Conservation (phyloP, 1,140 invertebrate genomes). For the Arctopsyche grandis region DNA sequence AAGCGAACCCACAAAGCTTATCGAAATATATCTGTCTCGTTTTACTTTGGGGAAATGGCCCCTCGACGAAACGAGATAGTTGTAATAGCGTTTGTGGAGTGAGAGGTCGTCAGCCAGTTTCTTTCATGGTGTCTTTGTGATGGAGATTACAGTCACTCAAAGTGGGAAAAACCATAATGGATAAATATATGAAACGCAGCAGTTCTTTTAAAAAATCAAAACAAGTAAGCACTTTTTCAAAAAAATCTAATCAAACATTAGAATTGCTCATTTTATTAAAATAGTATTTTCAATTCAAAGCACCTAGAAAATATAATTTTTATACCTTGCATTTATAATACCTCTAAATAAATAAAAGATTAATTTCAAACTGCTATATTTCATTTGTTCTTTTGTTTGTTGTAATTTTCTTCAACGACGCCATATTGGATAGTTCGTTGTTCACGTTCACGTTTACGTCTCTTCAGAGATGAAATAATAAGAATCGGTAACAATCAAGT, state of each 20-base stretch:
- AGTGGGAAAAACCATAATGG: not conserved
- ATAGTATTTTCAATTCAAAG: too few relatives aligned
- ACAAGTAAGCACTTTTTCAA: not conserved
- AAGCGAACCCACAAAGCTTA: conserved; percentile 25
- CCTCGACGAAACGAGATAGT: not conserved
- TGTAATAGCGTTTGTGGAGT: conserved; percentile 47
- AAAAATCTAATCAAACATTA: not conserved
- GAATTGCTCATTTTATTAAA: too few relatives aligned
- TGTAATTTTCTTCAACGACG: too few relatives aligned
- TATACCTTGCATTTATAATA: too few relatives aligned
- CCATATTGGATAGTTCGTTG: too few relatives aligned
- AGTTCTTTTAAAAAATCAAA: not conserved
- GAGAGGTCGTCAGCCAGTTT: conserved; percentile 54
- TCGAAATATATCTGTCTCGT: conserved; percentile 12
- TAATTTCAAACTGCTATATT: too few relatives aligned
- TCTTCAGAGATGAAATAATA: too few relatives aligned
- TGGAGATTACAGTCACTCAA: conserved; percentile 43
- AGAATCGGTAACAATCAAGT: too few relatives aligned
- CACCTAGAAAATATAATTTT: too few relatives aligned
- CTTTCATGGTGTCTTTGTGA: conserved; percentile 54
- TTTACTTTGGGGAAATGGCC: not conserved
- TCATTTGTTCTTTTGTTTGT: too few relatives aligned
- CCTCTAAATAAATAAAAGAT: too few relatives aligned
- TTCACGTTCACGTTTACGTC: too few relatives aligned
- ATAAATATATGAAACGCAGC: not conserved